These are phyloP conservation scores for Taenaris catops DNA, from an alignment of 2,888 invertebrate genomes.

Conservation along the genomic window DNA sequence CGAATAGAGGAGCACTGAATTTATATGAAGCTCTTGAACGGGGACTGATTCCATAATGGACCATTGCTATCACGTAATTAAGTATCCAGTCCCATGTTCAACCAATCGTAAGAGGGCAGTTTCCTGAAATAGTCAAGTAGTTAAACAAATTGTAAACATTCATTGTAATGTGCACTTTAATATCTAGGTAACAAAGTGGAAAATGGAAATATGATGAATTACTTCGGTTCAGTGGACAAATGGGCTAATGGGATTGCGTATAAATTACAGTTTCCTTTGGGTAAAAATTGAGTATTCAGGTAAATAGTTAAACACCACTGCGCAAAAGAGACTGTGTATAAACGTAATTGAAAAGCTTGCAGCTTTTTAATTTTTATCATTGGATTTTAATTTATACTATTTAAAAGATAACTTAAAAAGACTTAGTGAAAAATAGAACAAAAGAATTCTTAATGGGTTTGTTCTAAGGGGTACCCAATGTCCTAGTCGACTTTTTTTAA, in stretches of 20 bases:
- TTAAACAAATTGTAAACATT: slow-evolving; percentile 42
- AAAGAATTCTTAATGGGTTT: no score
- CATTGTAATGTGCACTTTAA: slow-evolving; percentile 32
- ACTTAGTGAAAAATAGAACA: no score
- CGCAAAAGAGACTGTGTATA: no score
- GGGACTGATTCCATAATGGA: slow-evolving; percentile 52
- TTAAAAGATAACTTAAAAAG: no score
- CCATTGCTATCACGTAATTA: slow-evolving; percentile 73
- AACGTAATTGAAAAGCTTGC: no score
- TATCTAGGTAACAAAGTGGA: slow-evolving; percentile 12
- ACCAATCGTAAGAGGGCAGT: slow-evolving; percentile 62
- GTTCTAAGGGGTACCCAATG: no score
- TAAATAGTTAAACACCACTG: slow-evolving; percentile 2
- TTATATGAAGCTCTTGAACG: slow-evolving; percentile 13
- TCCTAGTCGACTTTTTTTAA: no score
- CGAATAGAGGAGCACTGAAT: slow-evolving; percentile 1
- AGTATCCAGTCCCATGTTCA: slow-evolving; percentile 61
- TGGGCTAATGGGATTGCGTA: slow-evolving; percentile 61
- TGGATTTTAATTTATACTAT: no score
- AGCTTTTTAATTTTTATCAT: no score
- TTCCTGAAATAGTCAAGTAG: slow-evolving; percentile 46
- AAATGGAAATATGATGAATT: slow-evolving; percentile 16
- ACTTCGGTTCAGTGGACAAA: slow-evolving; percentile 46
- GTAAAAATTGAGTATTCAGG: slow-evolving; percentile 49
- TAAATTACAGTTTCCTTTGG: slow-evolving; percentile 72